phyloP scores from a whole-genome alignment of 2,797 vertebrate species.

The Cyprinodon diabolis region DNA sequence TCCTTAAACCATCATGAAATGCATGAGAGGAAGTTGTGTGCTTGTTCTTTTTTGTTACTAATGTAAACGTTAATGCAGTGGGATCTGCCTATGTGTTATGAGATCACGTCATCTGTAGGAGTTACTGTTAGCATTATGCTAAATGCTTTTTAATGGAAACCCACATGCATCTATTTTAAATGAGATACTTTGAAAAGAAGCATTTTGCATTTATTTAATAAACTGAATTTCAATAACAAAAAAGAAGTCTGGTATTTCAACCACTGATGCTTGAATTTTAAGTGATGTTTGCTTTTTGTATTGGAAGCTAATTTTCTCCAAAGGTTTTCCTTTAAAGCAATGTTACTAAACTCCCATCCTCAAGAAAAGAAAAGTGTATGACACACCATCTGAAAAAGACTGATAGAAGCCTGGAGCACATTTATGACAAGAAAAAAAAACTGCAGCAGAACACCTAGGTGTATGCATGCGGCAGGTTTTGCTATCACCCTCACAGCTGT shows the following conservation, averaged over 20 bases:
- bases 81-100: conserved; percentile 7
- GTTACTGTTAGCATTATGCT: background rate
- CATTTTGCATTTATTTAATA: background rate
- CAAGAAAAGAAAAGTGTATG: background rate
- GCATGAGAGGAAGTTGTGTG: background rate
- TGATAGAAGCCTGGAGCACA: background rate
- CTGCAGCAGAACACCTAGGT: background rate
- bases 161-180: background rate
- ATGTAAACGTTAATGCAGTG: conserved; percentile 6
- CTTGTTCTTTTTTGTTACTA: background rate
- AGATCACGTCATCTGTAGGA: conserved; percentile 7
- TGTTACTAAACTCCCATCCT: too few species aligned
- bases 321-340: too few species aligned
- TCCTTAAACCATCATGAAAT: background rate
- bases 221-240: background rate
- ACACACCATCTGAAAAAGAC: background rate
- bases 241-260: background rate
- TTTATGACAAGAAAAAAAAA: background rate
- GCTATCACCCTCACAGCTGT: too few species aligned
- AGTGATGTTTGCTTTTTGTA: background rate
- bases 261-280: background rate
- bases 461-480: background rate
- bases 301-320: too few species aligned
- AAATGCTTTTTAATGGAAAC: background rate
- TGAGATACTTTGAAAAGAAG: background rate